These are phyloP conservation scores for Agraylea sexmaculata DNA, from an alignment of 1,140 invertebrate species.

Conservation along the genomic window DNA sequence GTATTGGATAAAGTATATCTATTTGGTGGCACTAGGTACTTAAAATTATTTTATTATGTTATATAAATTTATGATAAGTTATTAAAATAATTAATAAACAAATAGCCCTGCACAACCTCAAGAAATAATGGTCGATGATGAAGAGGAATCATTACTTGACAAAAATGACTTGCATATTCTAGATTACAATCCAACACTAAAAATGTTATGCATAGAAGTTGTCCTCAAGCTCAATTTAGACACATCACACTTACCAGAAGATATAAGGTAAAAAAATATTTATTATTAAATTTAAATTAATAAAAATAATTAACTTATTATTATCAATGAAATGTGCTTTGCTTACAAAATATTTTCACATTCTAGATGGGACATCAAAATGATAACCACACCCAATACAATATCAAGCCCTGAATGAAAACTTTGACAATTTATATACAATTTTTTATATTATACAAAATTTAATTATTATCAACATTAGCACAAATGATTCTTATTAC, in stretches of 20 bases:
- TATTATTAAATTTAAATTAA: conserved; percentile 1
- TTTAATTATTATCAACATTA: too few relatives aligned
- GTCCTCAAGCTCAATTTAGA: conserved; percentile 53
- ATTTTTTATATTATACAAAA: too few relatives aligned
- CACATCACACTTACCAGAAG: conserved; percentile 45
- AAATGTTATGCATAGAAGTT: conserved; percentile 51
- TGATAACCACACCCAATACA: conserved; percentile 40
- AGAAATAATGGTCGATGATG: conserved; percentile 22
- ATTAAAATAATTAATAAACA: conserved; percentile 26
- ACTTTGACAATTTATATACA: too few relatives aligned
- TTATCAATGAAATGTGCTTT: background rate
- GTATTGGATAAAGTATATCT: conserved; percentile 60
- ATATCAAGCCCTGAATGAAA: too few relatives aligned
- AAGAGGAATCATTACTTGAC: conserved; percentile 46
- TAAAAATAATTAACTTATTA: background rate
- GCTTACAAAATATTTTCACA: conserved; percentile 5
- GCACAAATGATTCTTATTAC: too few relatives aligned
- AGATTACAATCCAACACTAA: conserved; percentile 60
- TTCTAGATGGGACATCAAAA: conserved; percentile 36
- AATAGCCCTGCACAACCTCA: conserved; percentile 20
- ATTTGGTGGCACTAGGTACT: conserved; percentile 75
- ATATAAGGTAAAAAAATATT: conserved; percentile 42
- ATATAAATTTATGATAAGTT: conserved; percentile 17
- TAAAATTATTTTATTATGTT: conserved; percentile 10
- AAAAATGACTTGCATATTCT: conserved; percentile 67